Evolutionary conservation across 2,797 vertebrate species (phyloP).

Genomic region (Pachyuromys duprasi): DNA sequence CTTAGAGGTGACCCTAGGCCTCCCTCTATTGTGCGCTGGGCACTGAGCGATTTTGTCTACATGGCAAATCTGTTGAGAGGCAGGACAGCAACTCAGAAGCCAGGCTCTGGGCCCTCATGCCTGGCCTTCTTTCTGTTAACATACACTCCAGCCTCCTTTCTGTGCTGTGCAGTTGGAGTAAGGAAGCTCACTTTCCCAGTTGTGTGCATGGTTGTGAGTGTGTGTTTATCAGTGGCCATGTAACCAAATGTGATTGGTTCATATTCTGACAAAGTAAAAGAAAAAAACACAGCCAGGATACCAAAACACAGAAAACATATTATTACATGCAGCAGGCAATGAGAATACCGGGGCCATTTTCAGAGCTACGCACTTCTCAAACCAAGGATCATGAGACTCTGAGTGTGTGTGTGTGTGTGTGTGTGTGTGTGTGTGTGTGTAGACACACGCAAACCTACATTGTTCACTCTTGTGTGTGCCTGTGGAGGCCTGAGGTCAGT

Average conservation of each 20-base stretch:
- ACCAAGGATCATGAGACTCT: not conserved
- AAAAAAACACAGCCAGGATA: not conserved
- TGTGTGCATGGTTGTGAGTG: not conserved
- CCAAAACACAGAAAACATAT: not conserved
- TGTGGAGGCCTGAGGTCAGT: not conserved
- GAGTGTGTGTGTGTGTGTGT: not conserved
- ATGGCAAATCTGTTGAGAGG: not conserved
- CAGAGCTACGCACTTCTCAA: not conserved
- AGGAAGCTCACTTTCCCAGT: too few relatives aligned
- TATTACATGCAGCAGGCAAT: too few relatives aligned
- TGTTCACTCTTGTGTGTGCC: not conserved
- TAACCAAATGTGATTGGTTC: not conserved
- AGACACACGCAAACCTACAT: not conserved
- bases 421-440: not conserved
- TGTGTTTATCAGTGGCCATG: not conserved
- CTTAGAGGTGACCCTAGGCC: not conserved
- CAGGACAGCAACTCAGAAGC: not conserved
- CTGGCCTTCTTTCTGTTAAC: not conserved
- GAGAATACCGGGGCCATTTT: not conserved
- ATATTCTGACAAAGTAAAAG: not conserved
- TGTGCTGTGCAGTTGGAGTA: rapidly evolving
- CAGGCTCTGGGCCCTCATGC: not conserved
- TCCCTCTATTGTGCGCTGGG: rapidly evolving
- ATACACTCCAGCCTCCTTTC: not conserved
- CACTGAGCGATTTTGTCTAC: rapidly evolving